These are phyloP conservation scores for Hemicordylus capensis DNA, from an alignment of 2,113 vertebrate species.

Conservation along the genomic window DNA sequence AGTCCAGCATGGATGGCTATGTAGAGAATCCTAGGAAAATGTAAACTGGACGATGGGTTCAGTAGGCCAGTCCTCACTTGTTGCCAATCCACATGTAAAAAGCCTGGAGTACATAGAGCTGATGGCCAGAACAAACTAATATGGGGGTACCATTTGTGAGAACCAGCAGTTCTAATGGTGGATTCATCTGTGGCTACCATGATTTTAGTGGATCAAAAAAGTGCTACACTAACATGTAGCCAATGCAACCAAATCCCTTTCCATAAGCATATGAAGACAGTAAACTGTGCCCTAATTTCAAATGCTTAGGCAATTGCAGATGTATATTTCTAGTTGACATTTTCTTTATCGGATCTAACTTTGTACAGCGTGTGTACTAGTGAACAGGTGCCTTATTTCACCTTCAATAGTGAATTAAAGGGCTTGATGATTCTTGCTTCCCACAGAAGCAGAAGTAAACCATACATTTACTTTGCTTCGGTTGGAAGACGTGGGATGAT, in stretches of 20 bases:
- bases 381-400: constrained; percentile 5
- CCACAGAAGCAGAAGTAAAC: too few relatives aligned
- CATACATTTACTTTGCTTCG: not conserved
- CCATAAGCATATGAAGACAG: not conserved
- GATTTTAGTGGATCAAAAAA: not conserved
- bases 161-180: not conserved
- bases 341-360: not conserved
- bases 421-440: too few relatives aligned
- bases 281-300: not conserved
- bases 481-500: not conserved
- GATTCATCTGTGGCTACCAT: not conserved
- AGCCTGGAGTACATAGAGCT: not conserved
- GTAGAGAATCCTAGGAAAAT: not conserved
- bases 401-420: not conserved
- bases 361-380: not conserved
- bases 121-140: not conserved
- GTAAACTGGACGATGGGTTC: not conserved
- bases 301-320: not conserved
- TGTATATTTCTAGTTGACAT: not conserved
- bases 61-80: not conserved
- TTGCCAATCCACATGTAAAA: too few relatives aligned
- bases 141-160: not conserved
- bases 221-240: not conserved
- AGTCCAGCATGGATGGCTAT: not conserved
- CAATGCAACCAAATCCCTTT: not conserved